Evolutionary conservation across 2,888 invertebrate species (phyloP), one percentile per base, ranked within the genome.

Genomic region (Acleris sparsana): DNA sequence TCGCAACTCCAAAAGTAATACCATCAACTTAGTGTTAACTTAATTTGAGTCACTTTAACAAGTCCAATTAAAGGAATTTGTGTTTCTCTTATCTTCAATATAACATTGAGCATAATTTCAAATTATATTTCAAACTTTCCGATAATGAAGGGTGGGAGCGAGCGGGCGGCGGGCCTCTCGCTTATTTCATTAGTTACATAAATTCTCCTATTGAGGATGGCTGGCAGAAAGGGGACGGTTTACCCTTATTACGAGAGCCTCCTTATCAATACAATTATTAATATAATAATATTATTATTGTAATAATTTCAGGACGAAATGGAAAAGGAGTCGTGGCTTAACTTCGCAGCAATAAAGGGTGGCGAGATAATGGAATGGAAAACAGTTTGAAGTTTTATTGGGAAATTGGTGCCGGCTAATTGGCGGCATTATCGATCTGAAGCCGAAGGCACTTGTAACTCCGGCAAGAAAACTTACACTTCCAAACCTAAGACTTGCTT

Each of bases 41-140:
- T 92, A 92, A 92, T 92, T 92, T 92, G 91, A 92, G 90, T 92
- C 92, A 92, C 91, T 92, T 92, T 92, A 92, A 92, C 92, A 92
- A 92, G 92, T 92, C 92, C 92, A 92, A 92, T 92, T 92, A 92
- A 92, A 92, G 92, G 92, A 92, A 92, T 92, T 92, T 92, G 92
- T 92, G 92, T 92, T 92, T 92, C 92, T 92, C 92, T 92, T 92
- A 92, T 92, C 92, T 92, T 90, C 92, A 92, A 92, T 92, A 92
- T 92, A 92, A 92, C 92, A 92, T 92, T 92, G 92, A 92, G 92
- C 92, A 92, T 92, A 92, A 92, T 92, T 92, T 92, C 92, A 92
- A 92, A 92, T 92, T 92, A 92, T 92, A 92, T 92, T 92, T 92
- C 90, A 92, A 92, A 92, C 91, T 92, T 92, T 92, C 92, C 92